Base-by-base conservation (phyloP, 2,888 invertebrate genomes). In the Pyrocoelia pectoralis region DNA sequence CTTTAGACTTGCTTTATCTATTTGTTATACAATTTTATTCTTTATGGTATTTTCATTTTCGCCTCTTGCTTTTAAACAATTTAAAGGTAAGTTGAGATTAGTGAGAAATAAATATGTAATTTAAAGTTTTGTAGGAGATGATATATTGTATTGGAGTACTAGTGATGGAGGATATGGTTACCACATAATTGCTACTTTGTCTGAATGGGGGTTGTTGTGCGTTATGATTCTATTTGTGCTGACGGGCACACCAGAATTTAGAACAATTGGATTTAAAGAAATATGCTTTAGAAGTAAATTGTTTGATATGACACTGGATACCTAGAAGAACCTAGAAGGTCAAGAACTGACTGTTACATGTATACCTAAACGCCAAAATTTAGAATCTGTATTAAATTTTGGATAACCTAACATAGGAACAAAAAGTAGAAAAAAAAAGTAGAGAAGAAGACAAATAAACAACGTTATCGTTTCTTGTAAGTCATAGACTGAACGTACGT, bases 91-190 rank as follows among this genome's bases (percentile, higher is more conserved):
- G 24, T 2, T 10, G 6, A 4, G 13, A n/a, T 46, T 51, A 19
- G 15, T 28, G 14, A 28, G 1, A 52, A 9, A 5, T 29, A 15
- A 15, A 40, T 5, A 12, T 17, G 1, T 13, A 19, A 18, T 9
- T 28, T 2, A 19, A 5, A 8, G 4, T 28, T 52, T 67, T 62
- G 29, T 53, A 67, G 70, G 69, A 48, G 48, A 63, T 6, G 28
- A 53, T 14, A 50, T 69, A 18, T 40, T 53, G 6, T 57, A 57
- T 24, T 52, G 52, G 52, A 29, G 10, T 33, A 5, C 24, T 15
- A 8, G 29, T 8, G 33, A 52, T n/a, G 52, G 38, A 28, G 52
- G 52, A 15, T 33, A 15, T 52, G 15, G 9, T 28, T 52, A 33
- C 29, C 52, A 33, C 12, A 15, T 52, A 9, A 33, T 10, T 2